Conservation (phyloP, 1,140 invertebrate genomes). For the Heterodera carotae region DNA sequence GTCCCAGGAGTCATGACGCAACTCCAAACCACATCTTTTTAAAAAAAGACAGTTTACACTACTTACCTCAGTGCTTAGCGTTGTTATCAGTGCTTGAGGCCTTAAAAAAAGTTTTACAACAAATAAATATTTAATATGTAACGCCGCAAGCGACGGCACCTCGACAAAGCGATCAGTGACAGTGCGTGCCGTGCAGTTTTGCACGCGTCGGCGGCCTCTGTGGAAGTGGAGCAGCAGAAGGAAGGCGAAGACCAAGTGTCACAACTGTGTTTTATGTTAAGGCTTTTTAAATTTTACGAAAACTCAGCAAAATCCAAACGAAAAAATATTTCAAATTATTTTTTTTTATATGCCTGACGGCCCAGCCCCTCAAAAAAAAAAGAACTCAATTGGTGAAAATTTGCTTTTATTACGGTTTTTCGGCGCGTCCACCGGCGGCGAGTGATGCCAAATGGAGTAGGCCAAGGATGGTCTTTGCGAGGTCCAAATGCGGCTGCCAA, state of each 20-base stretch:
- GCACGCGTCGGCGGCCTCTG: constrained; percentile 87
- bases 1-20: too few relatives aligned
- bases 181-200: constrained; percentile 90
- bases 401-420: constrained; percentile 38
- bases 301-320: too few relatives aligned
- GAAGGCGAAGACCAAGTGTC: too few relatives aligned
- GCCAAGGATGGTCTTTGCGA: constrained; percentile 81
- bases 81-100: constrained; percentile 93
- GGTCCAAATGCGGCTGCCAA: constrained; percentile 97
- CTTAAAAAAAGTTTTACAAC: constrained; percentile 74
- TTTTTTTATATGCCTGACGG: too few relatives aligned
- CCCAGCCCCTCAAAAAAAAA: too few relatives aligned
- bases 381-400: too few relatives aligned
- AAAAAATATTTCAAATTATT: constrained; percentile 1
- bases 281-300: too few relatives aligned
- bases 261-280: too few relatives aligned
- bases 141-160: background rate
- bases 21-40: too few relatives aligned
- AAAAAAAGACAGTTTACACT: too few relatives aligned
- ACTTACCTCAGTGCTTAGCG: constrained; percentile 84
- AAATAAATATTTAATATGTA: constrained; percentile 69
- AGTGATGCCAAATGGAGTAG: constrained; percentile 81
- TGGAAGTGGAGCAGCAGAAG: too few relatives aligned
- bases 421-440: constrained; percentile 21
- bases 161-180: constrained; percentile 72